Evolutionary conservation across 2,888 invertebrate species (phyloP), one percentile per base, ranked within the genome.

Genomic region (Xestia ashworthii): DNA sequence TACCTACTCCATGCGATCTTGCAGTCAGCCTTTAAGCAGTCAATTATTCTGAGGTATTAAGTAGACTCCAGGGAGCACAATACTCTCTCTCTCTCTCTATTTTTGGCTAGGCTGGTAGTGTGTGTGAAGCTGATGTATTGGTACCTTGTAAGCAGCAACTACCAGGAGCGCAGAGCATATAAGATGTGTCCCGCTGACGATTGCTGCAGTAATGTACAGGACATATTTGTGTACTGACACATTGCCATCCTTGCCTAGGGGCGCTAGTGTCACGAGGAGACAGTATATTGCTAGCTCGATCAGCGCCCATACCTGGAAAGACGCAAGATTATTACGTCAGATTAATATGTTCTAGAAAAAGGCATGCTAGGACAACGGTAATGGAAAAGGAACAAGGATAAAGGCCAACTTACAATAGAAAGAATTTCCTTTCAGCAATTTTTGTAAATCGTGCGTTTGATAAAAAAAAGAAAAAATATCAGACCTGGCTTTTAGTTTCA

Each of bases 91-190:
- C 32, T 1, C 6, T 58, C 11, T 55, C n/a, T 22, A 25, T 25
- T 58, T 6, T 62, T 41, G 41, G 2, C 12, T 12, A 41, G 41
- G 64, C 11, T 22, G 22, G 5, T 41, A 14, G 12, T 41, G n/a
- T 6, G 6, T n/a, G 6, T 41, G 22, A 44, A 14, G 14, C 25
- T 19, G 1, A 32, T 44, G 6, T 46, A 41, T 22, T 83, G 8
- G 41, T 41, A 93, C 96, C 93, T 94, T 96, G 85, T 94, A 93
- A 58, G 95, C 95, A 9, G 95, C 96, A 0, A 96, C 88, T 16
- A 96, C 90, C 14, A 96, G 93, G 41, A 96, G 90, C 25, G 95
- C 74, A 19, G 95, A 96, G 81, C 93, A 93, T 25, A 96, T 82
- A 8, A 96, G 91, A 60, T 95, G 95, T 5, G 91, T 84, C 0